Percentiles rank a stretch among this genome's conserved stretches.
phyloP scores from a whole-genome alignment of 64 coral and sea anemone species.

The Dendronephthya gigantea region DNA sequence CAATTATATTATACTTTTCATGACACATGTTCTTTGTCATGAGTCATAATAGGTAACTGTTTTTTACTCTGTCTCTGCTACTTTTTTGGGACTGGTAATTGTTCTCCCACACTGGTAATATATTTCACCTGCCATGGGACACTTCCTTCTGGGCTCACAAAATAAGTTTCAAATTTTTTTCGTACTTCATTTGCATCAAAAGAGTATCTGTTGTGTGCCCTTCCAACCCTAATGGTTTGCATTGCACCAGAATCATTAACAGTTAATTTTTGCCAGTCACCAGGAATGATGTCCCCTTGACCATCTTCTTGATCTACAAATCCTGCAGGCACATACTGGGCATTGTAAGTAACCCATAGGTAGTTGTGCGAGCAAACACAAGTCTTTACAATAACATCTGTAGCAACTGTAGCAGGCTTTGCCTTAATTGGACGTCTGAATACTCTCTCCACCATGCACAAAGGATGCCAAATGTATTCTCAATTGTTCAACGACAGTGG shows the following conservation, averaged over 20 bases:
- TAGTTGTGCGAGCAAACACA: slow-evolving; percentile 30
- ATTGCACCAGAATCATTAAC: not conserved
- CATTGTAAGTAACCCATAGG: slow-evolving; percentile 24
- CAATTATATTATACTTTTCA: no score
- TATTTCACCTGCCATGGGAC: slow-evolving; percentile 27
- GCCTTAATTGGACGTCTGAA: not conserved
- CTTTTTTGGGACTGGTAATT: not conserved
- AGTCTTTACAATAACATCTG: slow-evolving; percentile 15
- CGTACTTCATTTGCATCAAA: slow-evolving; percentile 24
- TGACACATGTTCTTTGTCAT: no score
- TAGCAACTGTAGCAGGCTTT: not conserved
- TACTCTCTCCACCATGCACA: not conserved
- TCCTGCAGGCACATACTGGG: slow-evolving; percentile 26
- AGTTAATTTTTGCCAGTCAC: slow-evolving; percentile 24
- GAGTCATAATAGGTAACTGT: not conserved
- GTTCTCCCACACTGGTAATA: not conserved
- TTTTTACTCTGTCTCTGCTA: not conserved
- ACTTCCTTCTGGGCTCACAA: slow-evolving; percentile 21
- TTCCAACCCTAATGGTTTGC: not conserved
- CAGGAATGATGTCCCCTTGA: not conserved
- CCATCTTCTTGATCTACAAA: slow-evolving; percentile 3
- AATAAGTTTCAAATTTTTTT: slow-evolving; percentile 17
- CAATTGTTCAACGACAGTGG: slow-evolving; percentile 13
- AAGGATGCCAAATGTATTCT: slow-evolving; percentile 34
- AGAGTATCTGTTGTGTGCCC: slow-evolving; percentile 22